Conservation (phyloP, 2,888 invertebrate species). For the Heteromurus nitidus region DNA sequence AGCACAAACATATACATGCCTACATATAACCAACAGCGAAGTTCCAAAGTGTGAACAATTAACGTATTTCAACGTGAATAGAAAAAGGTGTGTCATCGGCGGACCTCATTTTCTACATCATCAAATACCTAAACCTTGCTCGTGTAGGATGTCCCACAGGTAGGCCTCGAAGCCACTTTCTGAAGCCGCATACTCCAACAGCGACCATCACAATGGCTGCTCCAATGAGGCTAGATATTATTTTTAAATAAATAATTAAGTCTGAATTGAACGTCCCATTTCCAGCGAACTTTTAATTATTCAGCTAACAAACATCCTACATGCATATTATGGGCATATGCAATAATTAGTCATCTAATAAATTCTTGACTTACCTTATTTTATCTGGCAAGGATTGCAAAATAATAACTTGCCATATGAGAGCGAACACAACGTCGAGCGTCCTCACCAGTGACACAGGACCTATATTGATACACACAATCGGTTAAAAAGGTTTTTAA, state of each 20-base stretch:
- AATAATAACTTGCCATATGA: slow-evolving; percentile 66
- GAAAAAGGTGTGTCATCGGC: neutral
- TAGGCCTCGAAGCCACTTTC: slow-evolving; percentile 68
- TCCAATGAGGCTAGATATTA: slow-evolving; percentile 62
- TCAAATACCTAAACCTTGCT: slow-evolving; percentile 55
- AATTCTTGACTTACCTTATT: slow-evolving; percentile 62
- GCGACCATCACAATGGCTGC: slow-evolving; percentile 67
- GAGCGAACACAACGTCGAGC: slow-evolving; percentile 62
- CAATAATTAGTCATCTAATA: neutral
- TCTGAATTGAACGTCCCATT: neutral
- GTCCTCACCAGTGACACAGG: slow-evolving; percentile 65
- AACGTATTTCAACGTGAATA: neutral
- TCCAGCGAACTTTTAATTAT: neutral
- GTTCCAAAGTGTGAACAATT: neutral
- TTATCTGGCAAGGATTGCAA: slow-evolving; percentile 58
- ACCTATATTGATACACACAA: neutral
- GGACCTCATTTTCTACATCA: slow-evolving; percentile 46
- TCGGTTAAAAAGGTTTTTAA: no score
- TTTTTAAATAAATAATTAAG: neutral
- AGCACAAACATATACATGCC: neutral
- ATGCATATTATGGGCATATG: neutral
- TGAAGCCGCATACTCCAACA: slow-evolving; percentile 66
- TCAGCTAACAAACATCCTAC: neutral
- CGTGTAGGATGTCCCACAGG: slow-evolving; percentile 61
- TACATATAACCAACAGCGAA: neutral